phyloP scores from a whole-genome alignment of 2,113 vertebrate species.

The Prietella phreatophila region DNA sequence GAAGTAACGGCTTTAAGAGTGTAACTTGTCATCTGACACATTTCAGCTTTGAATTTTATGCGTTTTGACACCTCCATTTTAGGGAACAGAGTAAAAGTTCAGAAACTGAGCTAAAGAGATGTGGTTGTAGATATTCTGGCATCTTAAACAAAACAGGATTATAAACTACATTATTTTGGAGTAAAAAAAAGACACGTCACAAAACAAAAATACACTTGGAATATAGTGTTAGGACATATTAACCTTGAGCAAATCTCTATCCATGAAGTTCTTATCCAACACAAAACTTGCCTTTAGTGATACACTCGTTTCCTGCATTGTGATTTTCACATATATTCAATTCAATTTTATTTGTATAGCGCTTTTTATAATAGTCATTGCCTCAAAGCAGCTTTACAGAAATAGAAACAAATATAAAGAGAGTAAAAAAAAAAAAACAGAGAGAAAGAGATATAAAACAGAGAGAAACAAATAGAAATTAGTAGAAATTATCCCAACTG shows the following conservation, averaged over 20 bases:
- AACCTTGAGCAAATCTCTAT: not conserved
- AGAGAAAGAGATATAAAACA: too few relatives aligned
- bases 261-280: not conserved
- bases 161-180: not conserved
- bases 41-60: slow-evolving; percentile 17
- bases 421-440: too few relatives aligned
- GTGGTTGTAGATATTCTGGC: slow-evolving; percentile 1
- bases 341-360: too few relatives aligned
- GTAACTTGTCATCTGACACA: slow-evolving; percentile 7
- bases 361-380: too few relatives aligned
- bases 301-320: not conserved
- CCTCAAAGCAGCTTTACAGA: too few relatives aligned
- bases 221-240: not conserved
- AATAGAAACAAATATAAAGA: too few relatives aligned
- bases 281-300: not conserved
- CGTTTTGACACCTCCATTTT: slow-evolving; percentile 8
- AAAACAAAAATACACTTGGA: not conserved
- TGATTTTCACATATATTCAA: not conserved
- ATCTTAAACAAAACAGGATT: not conserved
- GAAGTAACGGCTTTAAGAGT: slow-evolving; percentile 1
- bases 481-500: too few relatives aligned
- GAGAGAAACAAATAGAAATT: too few relatives aligned
- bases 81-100: slow-evolving; percentile 11
- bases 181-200: not conserved
- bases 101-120: not conserved